Evolutionary conservation across 2,113 vertebrate species (phyloP).

Genomic region (Baryphthengus martii): DNA sequence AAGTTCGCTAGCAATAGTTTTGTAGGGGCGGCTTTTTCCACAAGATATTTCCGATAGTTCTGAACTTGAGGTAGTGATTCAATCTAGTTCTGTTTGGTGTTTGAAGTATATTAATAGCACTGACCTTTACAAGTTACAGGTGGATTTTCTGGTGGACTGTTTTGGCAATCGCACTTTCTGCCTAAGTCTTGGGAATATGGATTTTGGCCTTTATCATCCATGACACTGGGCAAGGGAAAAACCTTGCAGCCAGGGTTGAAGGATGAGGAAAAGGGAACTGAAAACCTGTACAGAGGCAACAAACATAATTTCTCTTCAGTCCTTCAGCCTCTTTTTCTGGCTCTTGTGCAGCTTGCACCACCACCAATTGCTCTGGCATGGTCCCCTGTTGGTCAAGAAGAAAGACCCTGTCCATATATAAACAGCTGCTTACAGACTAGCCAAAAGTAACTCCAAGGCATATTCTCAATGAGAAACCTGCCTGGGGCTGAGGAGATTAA

Average conservation of each 20-base stretch:
- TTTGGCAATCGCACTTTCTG: background rate
- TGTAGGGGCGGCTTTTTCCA: background rate
- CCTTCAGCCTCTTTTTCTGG: background rate
- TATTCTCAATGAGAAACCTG: slow-evolving; percentile 4
- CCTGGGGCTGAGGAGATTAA: background rate
- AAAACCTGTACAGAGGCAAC: background rate
- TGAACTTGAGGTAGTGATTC: background rate
- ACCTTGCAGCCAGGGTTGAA: background rate
- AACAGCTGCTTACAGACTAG: background rate
- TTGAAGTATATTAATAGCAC: background rate
- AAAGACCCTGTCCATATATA: background rate
- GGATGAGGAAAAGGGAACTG: background rate
- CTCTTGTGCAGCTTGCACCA: background rate
- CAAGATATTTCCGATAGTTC: background rate
- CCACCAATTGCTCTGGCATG: background rate
- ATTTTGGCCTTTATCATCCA: background rate
- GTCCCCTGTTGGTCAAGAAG: background rate
- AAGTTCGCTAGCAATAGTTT: background rate
- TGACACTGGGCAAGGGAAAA: background rate
- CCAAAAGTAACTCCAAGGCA: slow-evolving; percentile 19
- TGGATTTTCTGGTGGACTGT: background rate
- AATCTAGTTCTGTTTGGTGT: background rate
- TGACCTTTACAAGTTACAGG: background rate
- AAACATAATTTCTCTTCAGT: background rate
- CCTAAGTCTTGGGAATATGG: background rate